Base-by-base conservation (phyloP, 2,113 vertebrate genomes). In the Rafetus swinhoei region DNA sequence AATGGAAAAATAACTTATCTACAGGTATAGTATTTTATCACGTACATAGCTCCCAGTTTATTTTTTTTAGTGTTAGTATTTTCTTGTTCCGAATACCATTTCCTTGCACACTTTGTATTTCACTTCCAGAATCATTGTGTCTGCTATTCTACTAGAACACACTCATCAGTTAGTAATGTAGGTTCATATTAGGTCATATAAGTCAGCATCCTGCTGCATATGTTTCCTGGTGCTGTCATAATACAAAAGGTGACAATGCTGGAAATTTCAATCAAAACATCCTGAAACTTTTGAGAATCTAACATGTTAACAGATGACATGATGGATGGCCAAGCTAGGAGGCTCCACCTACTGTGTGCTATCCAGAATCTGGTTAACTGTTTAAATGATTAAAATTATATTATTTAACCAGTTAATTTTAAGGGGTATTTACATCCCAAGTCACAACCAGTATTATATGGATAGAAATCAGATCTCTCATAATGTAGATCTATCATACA, bases 31-130 rank as follows among this genome's bases (percentile, higher is more conserved):
- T 32, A 62, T 21, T 76, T 89, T 21, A 86, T 82, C n/a, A 69
- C 83, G 62, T 29, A 91, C 9, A 84, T 80, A 82, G 59, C 24
- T 86, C 54, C 7, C 27, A 50, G 54, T 84, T 84, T 84, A 72
- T 91, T 87, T 79, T 62, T 13, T 77, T 93, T 69, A 82, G 35
- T 24, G 16, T 55, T 29, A 79, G 59, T 81, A 94, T 92, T 94
- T 84, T 81, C n/a, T 85, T 86, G 19, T 2, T 54, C 16, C n/a
- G 85, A 50, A n/a, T 54, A 93, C 74, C 22, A 62, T 84, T 79
- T 54, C 25, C 53, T 88, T 84, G 65, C 32, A 25, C 91, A 50
- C 76, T 83, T 93, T 86, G 35, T 4, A 69, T 94, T 93, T 93
- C 76, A 18, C 74, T 90, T 89, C 59, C 93, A 93, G 21, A 93